These are phyloP conservation scores for Falcunculus frontatus DNA, from an alignment of 2,113 vertebrate species.

Conservation along the genomic window DNA sequence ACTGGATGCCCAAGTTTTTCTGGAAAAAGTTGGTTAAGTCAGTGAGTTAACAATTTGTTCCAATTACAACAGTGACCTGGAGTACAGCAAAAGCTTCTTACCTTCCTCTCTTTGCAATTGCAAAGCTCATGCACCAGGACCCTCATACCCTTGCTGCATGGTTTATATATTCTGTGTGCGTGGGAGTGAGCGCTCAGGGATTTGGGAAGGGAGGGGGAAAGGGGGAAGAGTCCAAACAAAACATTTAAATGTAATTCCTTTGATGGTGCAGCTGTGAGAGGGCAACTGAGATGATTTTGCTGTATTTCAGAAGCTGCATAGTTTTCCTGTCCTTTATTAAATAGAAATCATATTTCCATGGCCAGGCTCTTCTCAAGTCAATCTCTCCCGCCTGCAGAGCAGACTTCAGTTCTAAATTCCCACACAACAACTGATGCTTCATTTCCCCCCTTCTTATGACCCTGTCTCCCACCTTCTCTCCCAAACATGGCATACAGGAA, in stretches of 20 bases:
- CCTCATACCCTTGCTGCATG: background rate
- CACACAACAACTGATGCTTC: background rate
- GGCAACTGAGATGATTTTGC: background rate
- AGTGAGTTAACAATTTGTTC: background rate
- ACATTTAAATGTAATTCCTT: background rate
- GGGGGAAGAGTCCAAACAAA: slow-evolving; percentile 27
- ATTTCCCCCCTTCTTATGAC: background rate
- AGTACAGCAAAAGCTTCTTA: background rate
- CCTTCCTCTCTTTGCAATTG: background rate
- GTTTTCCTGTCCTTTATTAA: background rate
- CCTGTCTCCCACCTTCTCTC: background rate
- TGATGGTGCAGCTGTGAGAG: slow-evolving; percentile 14
- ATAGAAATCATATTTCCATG: background rate
- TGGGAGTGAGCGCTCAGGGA: background rate
- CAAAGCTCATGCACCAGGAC: background rate
- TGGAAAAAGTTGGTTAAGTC: background rate
- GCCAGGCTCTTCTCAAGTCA: background rate
- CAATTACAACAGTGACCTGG: background rate
- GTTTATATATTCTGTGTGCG: background rate
- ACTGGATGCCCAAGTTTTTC: background rate
- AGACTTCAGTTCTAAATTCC: background rate
- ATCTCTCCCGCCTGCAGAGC: background rate
- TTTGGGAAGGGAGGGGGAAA: background rate
- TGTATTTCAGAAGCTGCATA: background rate
- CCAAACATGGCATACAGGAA: background rate